Percentiles rank a stretch among this genome's conserved stretches.
Conservation (phyloP, 2,888 invertebrate species). For the Galerucella calmariensis region DNA sequence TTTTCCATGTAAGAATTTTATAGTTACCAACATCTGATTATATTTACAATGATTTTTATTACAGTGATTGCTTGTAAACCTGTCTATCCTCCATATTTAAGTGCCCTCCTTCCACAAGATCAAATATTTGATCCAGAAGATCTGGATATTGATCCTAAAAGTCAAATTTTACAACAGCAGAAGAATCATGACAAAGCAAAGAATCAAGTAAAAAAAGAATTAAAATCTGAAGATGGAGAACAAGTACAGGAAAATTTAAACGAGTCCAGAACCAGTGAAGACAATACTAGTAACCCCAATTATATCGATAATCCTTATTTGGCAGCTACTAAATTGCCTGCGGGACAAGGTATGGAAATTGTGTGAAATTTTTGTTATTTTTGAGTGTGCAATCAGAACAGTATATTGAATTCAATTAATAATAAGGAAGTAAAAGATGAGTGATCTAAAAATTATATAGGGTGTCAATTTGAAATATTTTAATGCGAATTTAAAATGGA, state of each 20-base stretch:
- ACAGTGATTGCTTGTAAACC: constrained; percentile 91
- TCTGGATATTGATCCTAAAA: constrained; percentile 77
- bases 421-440: too few relatives aligned
- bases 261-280: constrained; percentile 61
- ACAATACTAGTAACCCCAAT: constrained; percentile 65
- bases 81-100: constrained; percentile 81
- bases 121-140: constrained; percentile 95
- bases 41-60: constrained; percentile 48
- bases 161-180: constrained; percentile 60
- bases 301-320: constrained; percentile 82
- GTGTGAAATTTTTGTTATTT: constrained; percentile 32
- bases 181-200: constrained; percentile 55
- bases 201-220: constrained; percentile 51
- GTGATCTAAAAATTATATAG: too few relatives aligned
- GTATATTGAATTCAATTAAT: too few relatives aligned
- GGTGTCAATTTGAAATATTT: too few relatives aligned
- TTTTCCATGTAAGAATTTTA: constrained; percentile 78
- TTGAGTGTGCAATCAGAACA: background rate
- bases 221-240: constrained; percentile 46
- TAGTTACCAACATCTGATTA: background rate
- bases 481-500: too few relatives aligned
- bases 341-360: constrained; percentile 48
- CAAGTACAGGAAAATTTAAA: constrained; percentile 55
- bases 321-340: constrained; percentile 64
- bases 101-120: constrained; percentile 90